phyloP scores from a whole-genome alignment of 92 coral and sea anemone species.

The Zoanthus sansibaricus region DNA sequence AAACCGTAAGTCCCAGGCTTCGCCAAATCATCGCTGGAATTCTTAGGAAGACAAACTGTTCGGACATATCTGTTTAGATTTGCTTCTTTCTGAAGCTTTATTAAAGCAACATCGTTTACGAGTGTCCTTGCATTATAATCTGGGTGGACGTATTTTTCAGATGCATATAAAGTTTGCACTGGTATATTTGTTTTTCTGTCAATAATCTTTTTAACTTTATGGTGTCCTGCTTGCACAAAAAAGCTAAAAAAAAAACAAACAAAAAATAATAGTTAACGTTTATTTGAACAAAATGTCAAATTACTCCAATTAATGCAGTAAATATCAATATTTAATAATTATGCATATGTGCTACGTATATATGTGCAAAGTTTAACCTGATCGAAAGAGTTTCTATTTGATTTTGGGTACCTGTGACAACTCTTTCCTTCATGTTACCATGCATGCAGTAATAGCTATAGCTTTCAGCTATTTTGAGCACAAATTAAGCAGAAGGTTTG shows the following conservation, averaged over 20 bases:
- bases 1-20: slow-evolving; percentile 39
- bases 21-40: slow-evolving; percentile 44
- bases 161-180: slow-evolving; percentile 40
- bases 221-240: slow-evolving; percentile 61
- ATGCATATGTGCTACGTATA: too few species aligned
- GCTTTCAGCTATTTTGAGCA: too few species aligned
- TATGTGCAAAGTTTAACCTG: too few species aligned
- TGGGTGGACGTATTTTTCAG: slow-evolving; percentile 57
- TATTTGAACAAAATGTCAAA: too few species aligned
- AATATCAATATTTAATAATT: too few species aligned
- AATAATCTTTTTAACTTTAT: neutral
- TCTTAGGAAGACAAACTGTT: slow-evolving; percentile 64
- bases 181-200: slow-evolving; percentile 30
- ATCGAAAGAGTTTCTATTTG: too few species aligned
- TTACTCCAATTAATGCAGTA: too few species aligned
- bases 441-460: too few species aligned
- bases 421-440: too few species aligned
- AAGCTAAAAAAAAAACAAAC: slow-evolving; percentile 30
- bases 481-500: too few species aligned
- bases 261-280: neutral
- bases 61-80: slow-evolving; percentile 54
- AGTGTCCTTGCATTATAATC: neutral
- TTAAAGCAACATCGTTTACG: slow-evolving; percentile 65
- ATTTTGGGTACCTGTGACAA: too few species aligned
- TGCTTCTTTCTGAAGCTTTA: slow-evolving; percentile 41